Percentiles rank a stretch among this genome's conserved stretches.
Evolutionary conservation across 53 echinoderm and acorn worm genomes (phyloP).

Genomic region (Hippasteria phrygiana): DNA sequence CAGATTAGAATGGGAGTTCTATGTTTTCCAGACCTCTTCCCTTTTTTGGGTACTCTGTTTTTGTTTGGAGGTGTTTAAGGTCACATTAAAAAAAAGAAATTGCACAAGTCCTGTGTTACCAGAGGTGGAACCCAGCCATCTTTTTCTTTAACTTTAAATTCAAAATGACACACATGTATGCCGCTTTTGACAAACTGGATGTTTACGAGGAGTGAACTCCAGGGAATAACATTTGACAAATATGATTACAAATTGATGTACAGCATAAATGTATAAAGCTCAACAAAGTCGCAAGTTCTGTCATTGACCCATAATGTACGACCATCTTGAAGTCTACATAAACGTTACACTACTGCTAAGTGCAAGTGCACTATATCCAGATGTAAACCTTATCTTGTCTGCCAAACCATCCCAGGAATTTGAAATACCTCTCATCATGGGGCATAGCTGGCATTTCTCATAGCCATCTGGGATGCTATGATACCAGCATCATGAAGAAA

Average conservation of each 20-base stretch:
- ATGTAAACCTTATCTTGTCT: constrained; percentile 1
- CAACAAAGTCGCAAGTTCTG: not conserved
- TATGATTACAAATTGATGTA: not conserved
- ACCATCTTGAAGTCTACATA: too few species aligned
- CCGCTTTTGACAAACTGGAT: too few species aligned
- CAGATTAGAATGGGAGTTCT: too few species aligned
- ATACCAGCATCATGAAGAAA: not conserved
- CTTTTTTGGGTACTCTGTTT: too few species aligned
- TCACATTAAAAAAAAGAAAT: too few species aligned
- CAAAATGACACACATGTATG: too few species aligned
- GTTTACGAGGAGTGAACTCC: too few species aligned
- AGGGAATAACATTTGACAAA: not conserved
- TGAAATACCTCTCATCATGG: not conserved
- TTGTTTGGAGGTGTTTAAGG: too few species aligned
- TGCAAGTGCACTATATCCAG: constrained; percentile 15
- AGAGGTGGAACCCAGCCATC: too few species aligned
- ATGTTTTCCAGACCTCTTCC: too few species aligned
- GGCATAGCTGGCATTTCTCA: constrained; percentile 30
- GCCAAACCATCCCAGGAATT: constrained; percentile 25
- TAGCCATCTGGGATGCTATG: not conserved
- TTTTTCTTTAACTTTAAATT: too few species aligned
- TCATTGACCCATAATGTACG: not conserved
- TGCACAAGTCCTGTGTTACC: too few species aligned
- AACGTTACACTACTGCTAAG: not conserved
- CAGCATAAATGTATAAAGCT: not conserved